Base-by-base conservation (phyloP, 2,113 vertebrate genomes). In the Pseudonaja textilis region DNA sequence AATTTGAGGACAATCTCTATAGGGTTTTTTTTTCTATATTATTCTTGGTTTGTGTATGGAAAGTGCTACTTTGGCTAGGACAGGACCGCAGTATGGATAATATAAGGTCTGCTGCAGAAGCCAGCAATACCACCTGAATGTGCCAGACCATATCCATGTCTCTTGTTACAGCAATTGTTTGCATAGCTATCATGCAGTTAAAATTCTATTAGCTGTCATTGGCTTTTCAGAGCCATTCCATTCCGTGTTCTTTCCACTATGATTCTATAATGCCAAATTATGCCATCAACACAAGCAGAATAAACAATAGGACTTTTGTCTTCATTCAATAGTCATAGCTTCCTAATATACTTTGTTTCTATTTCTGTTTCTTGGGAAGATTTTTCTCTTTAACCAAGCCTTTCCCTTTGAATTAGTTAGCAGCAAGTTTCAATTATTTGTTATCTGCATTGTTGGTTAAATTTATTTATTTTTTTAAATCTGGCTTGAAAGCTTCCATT, bases 101-200 rank as follows among this genome's bases (percentile, higher is more conserved):
- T 34, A 47, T n/a, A 12, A 91, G 12, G 18, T n/a, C 50, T 61
- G 25, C 39, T 45, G 54, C n/a, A 92, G 74, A 25, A 88, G 10
- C 26, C n/a, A 55, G 5, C 26, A 87, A 25, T 34, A 9, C 23
- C 16, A 12, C 10, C 42, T 88, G 47, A 90, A 23, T 8, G 91
- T 22, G 16, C 12, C 91, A 92, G 16, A n/a, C 92, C 25, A 23
- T 25, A 14, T 16, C 57, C n/a, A 0, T 18, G 23, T 0, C 8
- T 94, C 87, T 91, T 89, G 42, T 25, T 52, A 39, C 9, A 34
- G 93, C 93, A 42, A 18, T 92, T 93, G 12, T 1, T n/a, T 90
- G 56, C 88, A 29, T 69, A 88, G 54, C 18, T 85, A 39, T 85
- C 42, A 59, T 50, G 34, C 92, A 57, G 54, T 16, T 34, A 88